Base-by-base conservation (phyloP, 2,797 vertebrate species). In the Mionectes olivaceus region DNA sequence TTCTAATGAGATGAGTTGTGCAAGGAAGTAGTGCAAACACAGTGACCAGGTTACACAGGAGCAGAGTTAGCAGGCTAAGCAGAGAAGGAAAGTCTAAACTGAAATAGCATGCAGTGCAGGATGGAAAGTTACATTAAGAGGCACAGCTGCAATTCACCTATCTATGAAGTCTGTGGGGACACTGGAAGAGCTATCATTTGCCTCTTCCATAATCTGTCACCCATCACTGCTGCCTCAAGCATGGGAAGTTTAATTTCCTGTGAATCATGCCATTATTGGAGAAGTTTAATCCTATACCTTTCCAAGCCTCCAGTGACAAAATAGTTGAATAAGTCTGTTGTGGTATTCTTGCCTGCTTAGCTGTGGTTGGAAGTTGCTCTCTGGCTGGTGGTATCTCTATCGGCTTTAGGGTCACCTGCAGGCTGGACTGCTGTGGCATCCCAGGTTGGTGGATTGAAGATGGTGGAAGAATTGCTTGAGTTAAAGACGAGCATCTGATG, bases 401-500 rank as follows among this genome's bases (percentile, higher is more conserved):
- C 37, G 41, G 17, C 49, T 87, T 89, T 32, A 56, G 37, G 35
- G 64, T 87, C 56, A 91, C 91, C 91, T 94, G 94, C n/a, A 47
- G 73, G 23, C 52, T 24, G 19, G 44, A 43, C 53, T 84, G 49
- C 49, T 35, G 64, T n/a, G 27, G 56, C 35, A 83, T 83, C 64
- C 64, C 74, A 96, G 87, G 85, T 71, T 92, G 78, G 64, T 89
- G 67, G 56, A 49, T 6, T 80, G 3, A 30, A 83, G 80, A 95
- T 68, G 57, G 47, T 85, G 76, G 59, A 91, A 95, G 67, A 71
- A 77, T 39, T 80, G 70, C 75, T 93, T 35, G 80, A 94, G 86
- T 93, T 93, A 61, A 94, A 95, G 83, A 60, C 7, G 30, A 89
- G 77, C 5, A 1, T 89, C 90, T 96, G 78, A 93, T 94, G 95